Base-by-base conservation (phyloP, 2,113 vertebrate genomes). In the Equus quagga region DNA sequence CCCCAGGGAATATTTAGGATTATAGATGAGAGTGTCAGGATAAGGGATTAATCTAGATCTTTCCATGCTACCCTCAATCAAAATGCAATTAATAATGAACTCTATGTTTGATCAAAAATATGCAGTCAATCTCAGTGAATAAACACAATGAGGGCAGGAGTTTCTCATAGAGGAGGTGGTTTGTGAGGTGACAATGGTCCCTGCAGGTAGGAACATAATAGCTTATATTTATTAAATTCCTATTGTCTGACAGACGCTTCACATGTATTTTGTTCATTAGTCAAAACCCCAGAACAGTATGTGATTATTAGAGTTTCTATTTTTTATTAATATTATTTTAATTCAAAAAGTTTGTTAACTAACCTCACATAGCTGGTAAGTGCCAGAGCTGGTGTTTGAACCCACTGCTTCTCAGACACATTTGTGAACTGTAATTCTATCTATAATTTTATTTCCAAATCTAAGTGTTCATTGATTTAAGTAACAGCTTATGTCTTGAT, bases 61-160 rank as follows among this genome's bases (percentile, higher is more conserved):
- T 97, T 96, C 83, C 18, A 72, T 85, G 70, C 31, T 92, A 31
- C 46, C 64, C 93, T 97, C 92, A 88, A 97, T 97, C 95, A 97
- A 95, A 97, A 97, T 94, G 73, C 46, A 96, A 83, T 97, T 97
- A 97, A 96, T 96, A 95, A 64, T 94, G 76, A 96, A 92, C 60
- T 92, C 44, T 65, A 8, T 69, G 54, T 58, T 58, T 87, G 78
- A 65, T 86, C 86, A 95, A 97, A 97, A 51, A 89, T 13, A 78
- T 54, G 49, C 76, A 95, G 49, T 90, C 73, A 90, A n/a, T 69
- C 84, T 95, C 46, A 69, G 83, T 91, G 92, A 96, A 96, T 96
- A 97, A 97, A 98, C 95, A 94, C 73, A 92, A 28, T 26, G 70
- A 87, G 56, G 69, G 65, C 58, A 90, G 41, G 41, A 80, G 75